Percentiles rank a stretch among this genome's conserved stretches.
Evolutionary conservation across 1,140 invertebrate species (phyloP).

Genomic region (Brachionus plicatilis): DNA sequence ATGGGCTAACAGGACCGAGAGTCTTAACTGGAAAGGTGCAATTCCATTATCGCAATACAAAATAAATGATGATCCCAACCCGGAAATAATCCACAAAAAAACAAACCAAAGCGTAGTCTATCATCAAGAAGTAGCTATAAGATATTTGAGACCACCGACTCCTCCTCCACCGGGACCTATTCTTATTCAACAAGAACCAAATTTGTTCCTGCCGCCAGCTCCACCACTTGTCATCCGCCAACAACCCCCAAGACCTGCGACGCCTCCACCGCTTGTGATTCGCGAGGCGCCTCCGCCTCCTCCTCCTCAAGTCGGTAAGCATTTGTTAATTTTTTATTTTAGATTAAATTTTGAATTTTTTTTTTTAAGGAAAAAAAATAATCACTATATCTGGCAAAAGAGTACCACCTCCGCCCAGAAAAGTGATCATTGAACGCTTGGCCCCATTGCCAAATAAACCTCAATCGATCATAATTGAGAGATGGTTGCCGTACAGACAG

Average conservation of each 20-base stretch:
- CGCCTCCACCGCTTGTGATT: slow-evolving; percentile 37
- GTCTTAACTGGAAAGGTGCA: slow-evolving; percentile 17
- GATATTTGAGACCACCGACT: slow-evolving; percentile 39
- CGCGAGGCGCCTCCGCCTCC: slow-evolving; percentile 37
- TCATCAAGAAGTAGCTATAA: slow-evolving; percentile 33
- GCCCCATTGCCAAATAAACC: slow-evolving; percentile 35
- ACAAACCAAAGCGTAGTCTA: neutral
- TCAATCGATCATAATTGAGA: slow-evolving; percentile 36
- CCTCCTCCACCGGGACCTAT: slow-evolving; percentile 32
- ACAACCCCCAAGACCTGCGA: neutral
- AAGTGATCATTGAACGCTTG: slow-evolving; percentile 39
- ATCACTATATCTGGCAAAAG: slow-evolving; percentile 9
- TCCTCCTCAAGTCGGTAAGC: slow-evolving; percentile 3
- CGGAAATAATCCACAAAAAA: slow-evolving; percentile 22
- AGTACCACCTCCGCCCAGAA: slow-evolving; percentile 35
- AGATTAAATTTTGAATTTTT: neutral
- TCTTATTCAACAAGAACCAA: slow-evolving; percentile 27
- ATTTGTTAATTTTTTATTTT: neutral
- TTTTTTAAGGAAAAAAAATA: neutral
- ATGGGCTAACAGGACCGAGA: slow-evolving; percentile 16
- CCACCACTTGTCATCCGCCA: slow-evolving; percentile 38
- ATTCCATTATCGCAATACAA: slow-evolving; percentile 18
- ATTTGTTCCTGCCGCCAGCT: neutral
- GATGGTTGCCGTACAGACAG: slow-evolving; percentile 40
- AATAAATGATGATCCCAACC: slow-evolving; percentile 37